phyloP scores from a whole-genome alignment of 1,140 invertebrate genomes.

The Geopemphigus sp. region DNA sequence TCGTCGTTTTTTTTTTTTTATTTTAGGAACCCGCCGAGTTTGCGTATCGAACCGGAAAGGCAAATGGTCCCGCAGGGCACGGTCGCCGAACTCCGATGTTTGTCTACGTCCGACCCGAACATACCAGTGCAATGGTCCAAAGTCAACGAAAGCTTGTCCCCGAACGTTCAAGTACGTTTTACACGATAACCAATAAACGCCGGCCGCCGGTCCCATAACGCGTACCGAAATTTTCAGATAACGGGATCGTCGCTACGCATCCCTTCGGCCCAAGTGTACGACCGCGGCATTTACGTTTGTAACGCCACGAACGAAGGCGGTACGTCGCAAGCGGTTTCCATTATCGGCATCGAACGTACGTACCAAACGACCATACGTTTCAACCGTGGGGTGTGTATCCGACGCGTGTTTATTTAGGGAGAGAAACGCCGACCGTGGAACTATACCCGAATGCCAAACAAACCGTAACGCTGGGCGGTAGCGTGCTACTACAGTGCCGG shows the following conservation, averaged over 20 bases:
- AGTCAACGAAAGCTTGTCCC: conserved; percentile 64
- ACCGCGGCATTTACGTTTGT: conserved; percentile 79
- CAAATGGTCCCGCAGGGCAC: conserved; percentile 76
- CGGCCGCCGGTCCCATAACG: too few species aligned
- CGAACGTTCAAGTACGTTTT: conserved; percentile 62
- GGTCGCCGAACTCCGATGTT: conserved; percentile 73
- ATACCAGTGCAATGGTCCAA: conserved; percentile 78
- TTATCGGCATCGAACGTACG: conserved; percentile 85
- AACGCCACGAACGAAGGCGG: conserved; percentile 63
- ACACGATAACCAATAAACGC: too few species aligned
- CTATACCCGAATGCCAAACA: conserved; percentile 71
- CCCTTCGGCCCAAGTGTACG: conserved; percentile 66
- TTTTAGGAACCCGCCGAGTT: conserved; percentile 57
- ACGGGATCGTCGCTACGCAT: conserved; percentile 70
- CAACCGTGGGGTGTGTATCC: too few species aligned
- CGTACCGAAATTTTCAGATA: too few species aligned
- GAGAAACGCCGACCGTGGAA: conserved; percentile 74
- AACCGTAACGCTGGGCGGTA: conserved; percentile 65
- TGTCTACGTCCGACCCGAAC: conserved; percentile 61
- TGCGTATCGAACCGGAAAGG: conserved; percentile 65
- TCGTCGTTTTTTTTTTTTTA: neutral
- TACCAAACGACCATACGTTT: too few species aligned
- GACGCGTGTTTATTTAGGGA: too few species aligned
- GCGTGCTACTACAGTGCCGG: conserved; percentile 75
- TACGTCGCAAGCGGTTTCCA: conserved; percentile 66